Base-by-base conservation (phyloP, 2,888 invertebrate species). In the Uloborus plumipes region DNA sequence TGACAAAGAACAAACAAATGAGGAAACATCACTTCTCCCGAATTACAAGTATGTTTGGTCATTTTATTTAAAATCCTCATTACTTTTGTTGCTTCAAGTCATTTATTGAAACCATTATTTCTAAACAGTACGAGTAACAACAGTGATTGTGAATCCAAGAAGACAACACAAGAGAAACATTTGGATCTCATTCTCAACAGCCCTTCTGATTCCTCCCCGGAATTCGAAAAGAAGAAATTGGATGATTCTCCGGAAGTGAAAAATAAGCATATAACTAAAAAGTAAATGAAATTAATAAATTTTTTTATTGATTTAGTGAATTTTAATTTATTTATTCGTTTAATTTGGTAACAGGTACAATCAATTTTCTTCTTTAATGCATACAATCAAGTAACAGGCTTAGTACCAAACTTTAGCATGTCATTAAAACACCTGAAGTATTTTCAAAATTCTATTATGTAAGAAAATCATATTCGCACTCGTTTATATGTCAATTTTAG, bases 1-100 rank as follows among this genome's bases (percentile, higher is more conserved):
- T 73, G 82, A 83, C 31, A 72, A 72, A 61, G 82, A 76, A 18
- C 71, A 49, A 51, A 75, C 59, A 16, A 65, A 11, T 31, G 74
- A 74, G 61, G 50, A 62, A 26, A n/a, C 39, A 55, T 51, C 51
- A 9, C 18, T 64, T n/a, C 49, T 47, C 39, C 18, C 64, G 18
- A 64, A 64, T 47, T 64, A 47, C 18, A 64, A 64, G 64, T 64
- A 64, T 47, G 64, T 64, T 59, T 7, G 39, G 9, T 39, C 7
- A 39, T 39, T 39, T 39, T 39, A 39, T 39, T 39, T 7, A 39
- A 39, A 39, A 39, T 7, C 3, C 11, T 1, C 7, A 39, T 39
- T 11, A 39, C 1, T 39, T 39, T 11, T 39, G 3, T 39, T 11
- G 39, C 9, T 11, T 39, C 3, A 39, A 9, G 39, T 39, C 39